Conservation (phyloP, 2,797 vertebrate genomes). For the Hozukius guyotensis region DNA sequence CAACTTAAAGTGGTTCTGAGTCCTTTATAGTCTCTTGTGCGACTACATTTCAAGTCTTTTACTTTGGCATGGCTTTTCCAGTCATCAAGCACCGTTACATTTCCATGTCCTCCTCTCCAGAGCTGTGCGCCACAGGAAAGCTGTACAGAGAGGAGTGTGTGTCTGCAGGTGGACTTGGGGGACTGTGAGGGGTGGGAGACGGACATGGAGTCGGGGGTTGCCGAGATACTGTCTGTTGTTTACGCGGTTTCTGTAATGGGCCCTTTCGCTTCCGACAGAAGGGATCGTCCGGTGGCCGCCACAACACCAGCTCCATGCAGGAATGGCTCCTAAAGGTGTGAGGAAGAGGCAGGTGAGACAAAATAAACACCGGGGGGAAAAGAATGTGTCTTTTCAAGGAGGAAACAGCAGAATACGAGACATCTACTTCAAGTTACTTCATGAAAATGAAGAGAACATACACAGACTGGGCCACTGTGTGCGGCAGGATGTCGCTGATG, state of each 20-base stretch:
- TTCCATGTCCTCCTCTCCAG: slow-evolving; percentile 87
- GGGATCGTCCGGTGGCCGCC: slow-evolving; percentile 84
- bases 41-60: slow-evolving; percentile 27
- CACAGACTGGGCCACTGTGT: slow-evolving; percentile 85
- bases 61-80: slow-evolving; percentile 33
- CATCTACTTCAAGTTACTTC: background rate
- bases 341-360: background rate
- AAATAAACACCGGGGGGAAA: background rate
- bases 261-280: slow-evolving; percentile 80
- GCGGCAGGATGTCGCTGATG: slow-evolving; percentile 85
- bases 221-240: slow-evolving; percentile 71
- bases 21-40: slow-evolving; percentile 1
- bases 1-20: slow-evolving; percentile 1
- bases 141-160: slow-evolving; percentile 57
- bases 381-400: background rate
- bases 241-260: slow-evolving; percentile 81
- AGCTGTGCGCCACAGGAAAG: slow-evolving; percentile 60
- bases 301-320: slow-evolving; percentile 88
- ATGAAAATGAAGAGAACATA: slow-evolving; percentile 60
- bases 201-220: slow-evolving; percentile 71
- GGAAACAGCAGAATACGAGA: background rate
- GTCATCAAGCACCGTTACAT: slow-evolving; percentile 61
- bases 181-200: slow-evolving; percentile 58
- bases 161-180: slow-evolving; percentile 54
- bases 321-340: slow-evolving; percentile 79